Conservation (phyloP, 2,113 vertebrate species). For the Nothocercus julius region DNA sequence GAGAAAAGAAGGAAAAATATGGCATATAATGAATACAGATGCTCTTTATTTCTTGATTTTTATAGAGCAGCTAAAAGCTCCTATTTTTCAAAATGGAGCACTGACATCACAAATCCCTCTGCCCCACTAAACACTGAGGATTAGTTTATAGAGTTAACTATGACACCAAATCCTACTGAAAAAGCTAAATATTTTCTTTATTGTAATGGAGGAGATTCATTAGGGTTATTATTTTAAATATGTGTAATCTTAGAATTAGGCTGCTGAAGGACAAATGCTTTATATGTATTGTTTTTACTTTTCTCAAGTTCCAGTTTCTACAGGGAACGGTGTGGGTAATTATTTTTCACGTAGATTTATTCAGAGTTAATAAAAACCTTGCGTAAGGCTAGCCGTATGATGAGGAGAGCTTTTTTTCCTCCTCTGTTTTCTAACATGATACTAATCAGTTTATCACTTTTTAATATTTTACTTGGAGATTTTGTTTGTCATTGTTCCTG, state of each 20-base stretch:
- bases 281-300: neutral
- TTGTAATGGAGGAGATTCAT: neutral
- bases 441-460: neutral
- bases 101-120: neutral
- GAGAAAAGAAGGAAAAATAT: neutral
- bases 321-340: neutral
- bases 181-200: neutral
- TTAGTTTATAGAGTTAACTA: neutral
- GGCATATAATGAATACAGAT: neutral
- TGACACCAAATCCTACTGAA: neutral
- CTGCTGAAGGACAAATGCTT: neutral
- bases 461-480: neutral
- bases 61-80: neutral
- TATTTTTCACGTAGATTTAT: neutral
- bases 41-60: neutral
- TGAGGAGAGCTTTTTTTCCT: neutral
- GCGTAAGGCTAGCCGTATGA: neutral
- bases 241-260: neutral
- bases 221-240: neutral
- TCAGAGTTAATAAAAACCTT: neutral
- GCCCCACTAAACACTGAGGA: neutral
- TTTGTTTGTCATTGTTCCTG: neutral
- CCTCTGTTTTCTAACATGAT: neutral
- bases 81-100: neutral
- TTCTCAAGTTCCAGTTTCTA: neutral